These are phyloP conservation scores for Sinodicranocentrus sp. DNA, from an alignment of 2,888 invertebrate species.

Conservation along the genomic window DNA sequence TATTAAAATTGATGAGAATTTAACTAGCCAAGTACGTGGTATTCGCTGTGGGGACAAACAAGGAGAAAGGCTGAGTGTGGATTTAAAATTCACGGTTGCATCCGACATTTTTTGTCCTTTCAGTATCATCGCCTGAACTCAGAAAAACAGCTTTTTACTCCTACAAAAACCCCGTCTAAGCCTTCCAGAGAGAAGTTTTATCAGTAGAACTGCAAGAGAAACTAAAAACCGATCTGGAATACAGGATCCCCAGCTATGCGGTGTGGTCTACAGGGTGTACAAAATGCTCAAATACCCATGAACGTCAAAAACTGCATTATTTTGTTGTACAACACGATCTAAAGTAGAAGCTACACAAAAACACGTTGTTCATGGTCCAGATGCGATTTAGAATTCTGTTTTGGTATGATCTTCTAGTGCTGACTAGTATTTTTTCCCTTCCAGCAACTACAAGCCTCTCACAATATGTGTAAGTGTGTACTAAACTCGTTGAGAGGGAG, in stretches of 20 bases:
- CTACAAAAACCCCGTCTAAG: too few relatives aligned
- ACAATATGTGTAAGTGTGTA: too few relatives aligned
- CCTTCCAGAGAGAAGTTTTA: too few relatives aligned
- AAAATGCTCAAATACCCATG: conserved; percentile 21
- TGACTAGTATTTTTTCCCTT: too few relatives aligned
- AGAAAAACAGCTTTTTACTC: too few relatives aligned
- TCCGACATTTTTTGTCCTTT: too few relatives aligned
- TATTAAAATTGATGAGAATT: conserved; percentile 33
- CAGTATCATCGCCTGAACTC: too few relatives aligned
- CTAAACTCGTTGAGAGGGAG: too few relatives aligned
- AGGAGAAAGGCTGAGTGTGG: background rate
- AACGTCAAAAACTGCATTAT: conserved; percentile 8
- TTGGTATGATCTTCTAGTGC: background rate
- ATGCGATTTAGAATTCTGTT: conserved; percentile 12
- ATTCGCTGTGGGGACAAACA: background rate
- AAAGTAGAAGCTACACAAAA: too few relatives aligned
- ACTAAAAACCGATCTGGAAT: background rate
- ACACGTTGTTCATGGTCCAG: conserved; percentile 20
- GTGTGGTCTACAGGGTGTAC: background rate
- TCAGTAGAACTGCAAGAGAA: too few relatives aligned
- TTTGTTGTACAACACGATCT: too few relatives aligned
- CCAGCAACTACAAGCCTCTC: too few relatives aligned
- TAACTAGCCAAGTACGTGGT: background rate
- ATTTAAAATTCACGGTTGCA: conserved; percentile 17
- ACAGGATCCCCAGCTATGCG: background rate